These are phyloP conservation scores for Chrysolophus pictus DNA, from an alignment of 2,797 vertebrate species.

Conservation along the genomic window DNA sequence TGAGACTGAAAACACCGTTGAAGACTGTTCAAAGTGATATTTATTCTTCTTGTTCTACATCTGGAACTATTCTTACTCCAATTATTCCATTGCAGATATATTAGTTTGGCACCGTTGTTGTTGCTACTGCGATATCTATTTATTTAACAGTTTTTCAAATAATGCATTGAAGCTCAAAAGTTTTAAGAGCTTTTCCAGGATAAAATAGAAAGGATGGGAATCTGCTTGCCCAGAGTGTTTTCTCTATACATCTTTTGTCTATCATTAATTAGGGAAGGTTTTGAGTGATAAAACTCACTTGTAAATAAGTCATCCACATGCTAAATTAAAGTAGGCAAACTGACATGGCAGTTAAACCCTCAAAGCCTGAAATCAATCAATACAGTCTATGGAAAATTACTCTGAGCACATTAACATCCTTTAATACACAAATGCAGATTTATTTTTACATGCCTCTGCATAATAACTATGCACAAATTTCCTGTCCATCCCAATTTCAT, in stretches of 20 bases:
- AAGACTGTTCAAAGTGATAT: conserved; percentile 6
- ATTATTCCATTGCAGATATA: neutral
- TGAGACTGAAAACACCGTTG: neutral
- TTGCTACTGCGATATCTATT: neutral
- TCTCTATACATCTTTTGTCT: conserved; percentile 51
- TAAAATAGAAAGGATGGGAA: conserved; percentile 35
- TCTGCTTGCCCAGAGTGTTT: conserved; percentile 22
- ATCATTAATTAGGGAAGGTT: conserved; percentile 64
- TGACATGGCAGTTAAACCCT: conserved; percentile 60
- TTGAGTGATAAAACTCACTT: conserved; percentile 59
- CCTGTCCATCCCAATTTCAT: neutral
- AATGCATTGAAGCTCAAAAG: neutral
- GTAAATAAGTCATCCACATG: conserved; percentile 55
- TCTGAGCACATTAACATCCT: conserved; percentile 44
- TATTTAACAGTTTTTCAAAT: conserved; percentile 24
- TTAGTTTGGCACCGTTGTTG: neutral
- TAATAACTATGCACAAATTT: neutral
- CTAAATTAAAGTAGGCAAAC: conserved; percentile 67
- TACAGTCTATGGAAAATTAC: conserved; percentile 73
- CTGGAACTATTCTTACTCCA: neutral
- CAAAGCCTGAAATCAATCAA: conserved; percentile 63
- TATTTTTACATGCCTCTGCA: neutral
- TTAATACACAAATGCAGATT: conserved; percentile 20
- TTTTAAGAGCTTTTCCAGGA: conserved; percentile 26
- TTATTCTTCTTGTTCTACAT: neutral